phyloP scores from a whole-genome alignment of 2,888 invertebrate species.

The Macroteleia sp. region DNA sequence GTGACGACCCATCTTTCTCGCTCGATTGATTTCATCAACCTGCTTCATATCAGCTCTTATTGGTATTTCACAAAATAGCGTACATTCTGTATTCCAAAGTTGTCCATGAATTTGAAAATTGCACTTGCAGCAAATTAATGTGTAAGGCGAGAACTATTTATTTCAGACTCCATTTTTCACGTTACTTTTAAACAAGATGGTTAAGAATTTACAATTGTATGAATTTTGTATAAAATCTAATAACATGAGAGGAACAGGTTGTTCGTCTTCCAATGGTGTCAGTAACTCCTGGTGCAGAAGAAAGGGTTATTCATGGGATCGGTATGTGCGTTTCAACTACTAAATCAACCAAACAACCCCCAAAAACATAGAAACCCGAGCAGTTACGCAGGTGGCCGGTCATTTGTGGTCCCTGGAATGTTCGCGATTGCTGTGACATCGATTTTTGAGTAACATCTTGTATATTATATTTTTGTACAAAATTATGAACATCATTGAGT shows the following conservation, averaged over 20 bases:
- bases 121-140: background rate
- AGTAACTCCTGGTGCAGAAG: constrained; percentile 53
- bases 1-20: constrained; percentile 66
- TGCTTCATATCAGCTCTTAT: constrained; percentile 5
- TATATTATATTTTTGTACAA: too few species aligned
- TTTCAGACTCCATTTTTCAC: too few species aligned
- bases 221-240: too few species aligned
- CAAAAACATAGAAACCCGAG: constrained; percentile 50
- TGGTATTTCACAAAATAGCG: constrained; percentile 24
- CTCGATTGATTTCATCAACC: constrained; percentile 35
- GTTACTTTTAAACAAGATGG: too few species aligned
- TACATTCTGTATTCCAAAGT: too few species aligned
- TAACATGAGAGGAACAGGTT: too few species aligned
- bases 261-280: constrained; percentile 38
- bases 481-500: too few species aligned
- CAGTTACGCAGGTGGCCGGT: constrained; percentile 73
- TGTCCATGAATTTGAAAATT: too few species aligned
- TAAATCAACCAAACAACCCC: constrained; percentile 79
- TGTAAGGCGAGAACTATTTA: too few species aligned
- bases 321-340: constrained; percentile 67
- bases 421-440: constrained; percentile 71
- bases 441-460: constrained; percentile 68
- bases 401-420: constrained; percentile 77
- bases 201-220: too few species aligned
- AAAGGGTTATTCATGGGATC: constrained; percentile 71